A percentile compares a stretch with the other conserved stretches of the same genome.
Conservation (phyloP, 2,797 vertebrate species). For the Xenops minutus region DNA sequence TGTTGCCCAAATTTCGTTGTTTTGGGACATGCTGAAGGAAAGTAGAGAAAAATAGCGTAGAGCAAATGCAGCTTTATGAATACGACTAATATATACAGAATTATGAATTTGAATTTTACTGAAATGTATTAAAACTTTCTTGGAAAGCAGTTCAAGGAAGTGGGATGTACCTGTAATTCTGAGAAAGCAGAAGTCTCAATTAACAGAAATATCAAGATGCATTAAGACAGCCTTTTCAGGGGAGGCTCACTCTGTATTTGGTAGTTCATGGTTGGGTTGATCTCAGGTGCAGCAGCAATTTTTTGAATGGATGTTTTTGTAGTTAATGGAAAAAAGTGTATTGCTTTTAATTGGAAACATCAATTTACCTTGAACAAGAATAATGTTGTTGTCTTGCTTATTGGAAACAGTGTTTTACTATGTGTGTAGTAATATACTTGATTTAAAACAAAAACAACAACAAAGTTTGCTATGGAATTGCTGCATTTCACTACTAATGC, state of each 20-base stretch:
- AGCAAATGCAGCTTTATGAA: not conserved
- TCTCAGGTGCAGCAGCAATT: not conserved
- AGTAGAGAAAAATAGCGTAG: not conserved
- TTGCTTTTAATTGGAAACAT: not conserved
- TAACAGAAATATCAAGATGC: not conserved
- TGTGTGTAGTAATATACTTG: not conserved
- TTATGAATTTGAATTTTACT: not conserved
- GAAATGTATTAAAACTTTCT: not conserved
- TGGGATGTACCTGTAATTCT: not conserved
- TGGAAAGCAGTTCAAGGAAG: not conserved
- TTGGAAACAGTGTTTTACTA: not conserved
- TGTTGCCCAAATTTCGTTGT: fast-evolving
- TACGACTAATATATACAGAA: not conserved
- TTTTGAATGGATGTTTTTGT: not conserved
- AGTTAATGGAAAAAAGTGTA: not conserved
- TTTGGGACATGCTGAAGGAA: not conserved
- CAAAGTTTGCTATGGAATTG: not conserved
- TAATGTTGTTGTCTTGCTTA: not conserved
- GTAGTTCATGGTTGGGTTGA: not conserved
- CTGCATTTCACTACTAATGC: not conserved
- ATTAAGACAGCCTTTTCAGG: not conserved
- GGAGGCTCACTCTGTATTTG: fast-evolving
- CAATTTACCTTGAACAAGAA: not conserved
- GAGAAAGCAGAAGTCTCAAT: not conserved
- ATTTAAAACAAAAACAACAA: not conserved